Percentiles rank a stretch among this genome's conserved stretches.
phyloP scores from a whole-genome alignment of 2,797 vertebrate species.

The Coranthus polyacanthus region DNA sequence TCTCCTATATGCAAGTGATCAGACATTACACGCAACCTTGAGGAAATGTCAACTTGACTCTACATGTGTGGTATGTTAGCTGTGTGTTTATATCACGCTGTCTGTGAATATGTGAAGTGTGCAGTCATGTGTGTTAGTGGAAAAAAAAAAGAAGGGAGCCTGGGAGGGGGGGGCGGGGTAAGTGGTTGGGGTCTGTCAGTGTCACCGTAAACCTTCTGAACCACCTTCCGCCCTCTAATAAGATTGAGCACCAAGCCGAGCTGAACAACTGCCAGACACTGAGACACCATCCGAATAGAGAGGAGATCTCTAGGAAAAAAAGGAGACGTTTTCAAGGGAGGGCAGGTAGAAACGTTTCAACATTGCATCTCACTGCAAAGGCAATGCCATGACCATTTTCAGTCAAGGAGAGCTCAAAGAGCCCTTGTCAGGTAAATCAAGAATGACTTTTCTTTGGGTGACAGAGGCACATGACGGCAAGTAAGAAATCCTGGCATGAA shows the following conservation, averaged over 20 bases:
- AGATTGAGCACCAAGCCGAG: slow-evolving; percentile 75
- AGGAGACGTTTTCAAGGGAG: slow-evolving; percentile 28
- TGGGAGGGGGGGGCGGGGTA: slow-evolving; percentile 16
- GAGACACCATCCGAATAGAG: slow-evolving; percentile 68
- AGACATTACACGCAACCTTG: slow-evolving; percentile 70
- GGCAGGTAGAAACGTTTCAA: slow-evolving; percentile 56
- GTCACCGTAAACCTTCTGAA: slow-evolving; percentile 70
- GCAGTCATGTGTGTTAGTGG: slow-evolving; percentile 37
- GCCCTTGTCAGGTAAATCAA: slow-evolving; percentile 83
- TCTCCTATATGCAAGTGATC: slow-evolving; percentile 64
- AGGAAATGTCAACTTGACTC: slow-evolving; percentile 66
- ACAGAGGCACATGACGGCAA: slow-evolving; percentile 61
- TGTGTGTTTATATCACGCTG: slow-evolving; percentile 14
- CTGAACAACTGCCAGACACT: slow-evolving; percentile 76
- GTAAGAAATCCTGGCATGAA: slow-evolving; percentile 68
- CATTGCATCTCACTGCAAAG: slow-evolving; percentile 33
- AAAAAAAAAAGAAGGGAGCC: not conserved
- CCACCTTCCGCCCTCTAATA: slow-evolving; percentile 75
- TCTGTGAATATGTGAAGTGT: slow-evolving; percentile 45
- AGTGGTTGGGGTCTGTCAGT: slow-evolving; percentile 60
- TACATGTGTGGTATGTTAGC: slow-evolving; percentile 32
- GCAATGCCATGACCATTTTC: slow-evolving; percentile 27
- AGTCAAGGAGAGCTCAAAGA: slow-evolving; percentile 82
- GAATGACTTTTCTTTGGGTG: slow-evolving; percentile 81
- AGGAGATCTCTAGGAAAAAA: slow-evolving; percentile 45